Percentiles rank a stretch among this genome's conserved stretches.
These are phyloP conservation scores for Bubo bubo DNA, from an alignment of 2,113 vertebrate species.

Conservation along the genomic window DNA sequence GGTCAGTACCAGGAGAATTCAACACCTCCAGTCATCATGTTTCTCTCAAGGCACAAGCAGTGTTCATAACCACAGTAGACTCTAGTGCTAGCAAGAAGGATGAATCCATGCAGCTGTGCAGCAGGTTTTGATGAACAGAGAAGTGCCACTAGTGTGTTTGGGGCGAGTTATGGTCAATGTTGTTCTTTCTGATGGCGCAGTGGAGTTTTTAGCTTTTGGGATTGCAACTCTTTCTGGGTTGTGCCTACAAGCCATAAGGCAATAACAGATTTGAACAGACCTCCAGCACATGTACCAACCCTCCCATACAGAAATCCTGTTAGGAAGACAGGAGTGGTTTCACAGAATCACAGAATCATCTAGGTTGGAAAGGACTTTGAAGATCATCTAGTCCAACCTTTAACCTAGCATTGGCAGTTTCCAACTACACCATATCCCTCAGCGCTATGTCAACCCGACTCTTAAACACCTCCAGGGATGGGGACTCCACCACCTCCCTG, in stretches of 20 bases:
- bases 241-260: not conserved
- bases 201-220: not conserved
- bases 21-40: not conserved
- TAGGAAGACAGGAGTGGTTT: not conserved
- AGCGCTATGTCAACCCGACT: too few species aligned
- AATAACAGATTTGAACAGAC: not conserved
- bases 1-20: not conserved
- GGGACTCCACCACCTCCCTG: too few species aligned
- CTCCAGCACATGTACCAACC: not conserved
- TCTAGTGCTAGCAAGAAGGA: not conserved
- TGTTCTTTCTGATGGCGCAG: not conserved
- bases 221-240: not conserved
- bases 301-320: not conserved
- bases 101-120: not conserved
- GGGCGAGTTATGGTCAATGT: not conserved
- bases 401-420: too few species aligned
- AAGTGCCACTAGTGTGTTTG: not conserved
- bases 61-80: not conserved
- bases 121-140: not conserved
- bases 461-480: too few species aligned
- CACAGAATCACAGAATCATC: too few species aligned
- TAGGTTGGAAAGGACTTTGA: too few species aligned
- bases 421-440: too few species aligned
- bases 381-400: too few species aligned
- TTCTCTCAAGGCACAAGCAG: not conserved